Evolutionary conservation across 2,888 invertebrate species (phyloP), one percentile per base, ranked within the genome.

Genomic region (Colletes collaris): DNA sequence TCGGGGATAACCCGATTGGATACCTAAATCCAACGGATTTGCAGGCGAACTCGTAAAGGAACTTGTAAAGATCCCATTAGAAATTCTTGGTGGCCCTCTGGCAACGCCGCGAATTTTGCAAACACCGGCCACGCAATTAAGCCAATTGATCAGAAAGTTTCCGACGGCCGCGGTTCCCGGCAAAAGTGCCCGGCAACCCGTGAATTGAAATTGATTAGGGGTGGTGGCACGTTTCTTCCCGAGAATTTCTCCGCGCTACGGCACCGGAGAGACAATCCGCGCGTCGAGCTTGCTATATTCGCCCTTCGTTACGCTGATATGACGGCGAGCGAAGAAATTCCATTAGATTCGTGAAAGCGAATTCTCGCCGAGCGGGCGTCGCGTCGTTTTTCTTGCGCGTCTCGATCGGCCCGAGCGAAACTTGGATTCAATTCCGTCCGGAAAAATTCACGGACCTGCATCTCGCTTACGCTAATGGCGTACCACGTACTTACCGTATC

Each of bases 121-220:
- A 81, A 76, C 65, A 69, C 60, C 72, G 27, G n/a, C 49, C 65
- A 13, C 27, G 66, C 62, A 77, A 77, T 81, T 81, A 81, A 81
- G 75, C 53, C 81, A 80, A 80, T 81, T 81, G 81, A 81, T 65
- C 65, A 66, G 68, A 67, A 66, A 71, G 55, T 71, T 64, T 58
- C 58, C 52, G 40, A 49, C 63, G 44, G 49, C 19, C 55, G 44
- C 16, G 59, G 59, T 63, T 67, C 56, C 52, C 52, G 55, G 72
- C 55, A 56, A 58, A 58, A 67, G 46, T 44, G 40, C 74, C 49
- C 44, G 10, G 44, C 44, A 8, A 16, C 10, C 44, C 46, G n/a
- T 68, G 81, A 81, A 81, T 81, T 76, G 81, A 81, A 81, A 81
- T 81, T 81, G 76, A 81, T 81, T 81, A 72, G 60, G 72, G 58